Conservation (phyloP, 2,797 vertebrate genomes). For the Glossophaga mutica region DNA sequence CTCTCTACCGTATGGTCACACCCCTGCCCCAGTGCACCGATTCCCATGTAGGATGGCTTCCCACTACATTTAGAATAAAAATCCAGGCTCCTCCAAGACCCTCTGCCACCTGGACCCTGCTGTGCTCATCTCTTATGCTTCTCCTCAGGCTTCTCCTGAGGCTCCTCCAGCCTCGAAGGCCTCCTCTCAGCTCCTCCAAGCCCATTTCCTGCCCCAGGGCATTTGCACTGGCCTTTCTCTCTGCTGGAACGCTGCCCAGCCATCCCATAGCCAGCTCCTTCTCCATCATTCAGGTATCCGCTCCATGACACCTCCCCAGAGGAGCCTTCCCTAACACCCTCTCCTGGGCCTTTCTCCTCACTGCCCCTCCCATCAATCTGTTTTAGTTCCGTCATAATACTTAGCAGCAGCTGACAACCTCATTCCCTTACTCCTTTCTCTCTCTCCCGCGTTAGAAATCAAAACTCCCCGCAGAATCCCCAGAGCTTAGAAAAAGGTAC, state of each 20-base stretch:
- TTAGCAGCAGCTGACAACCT: background rate
- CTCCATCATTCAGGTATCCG: background rate
- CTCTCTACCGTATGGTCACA: background rate
- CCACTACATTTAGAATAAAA: background rate
- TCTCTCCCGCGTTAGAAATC: background rate
- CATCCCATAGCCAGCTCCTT: background rate
- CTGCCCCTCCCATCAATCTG: background rate
- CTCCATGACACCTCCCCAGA: background rate
- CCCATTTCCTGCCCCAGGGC: background rate
- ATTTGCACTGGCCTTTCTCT: background rate
- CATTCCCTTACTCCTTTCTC: background rate
- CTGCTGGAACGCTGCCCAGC: background rate
- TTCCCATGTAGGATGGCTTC: background rate
- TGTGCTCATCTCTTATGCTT: background rate
- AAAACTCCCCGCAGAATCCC: background rate
- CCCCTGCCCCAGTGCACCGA: background rate
- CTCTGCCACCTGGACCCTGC: rapidly evolving
- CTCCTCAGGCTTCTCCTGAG: background rate
- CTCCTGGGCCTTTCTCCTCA: background rate
- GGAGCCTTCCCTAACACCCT: background rate
- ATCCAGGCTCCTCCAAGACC: background rate
- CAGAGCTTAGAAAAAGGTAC: background rate
- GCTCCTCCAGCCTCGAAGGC: background rate
- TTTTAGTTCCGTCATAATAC: background rate
- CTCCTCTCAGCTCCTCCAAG: background rate